Evolutionary conservation across 2,888 invertebrate genomes (phyloP), one percentile per base, ranked within the genome.

Genomic region (Geophilus truncorum): DNA sequence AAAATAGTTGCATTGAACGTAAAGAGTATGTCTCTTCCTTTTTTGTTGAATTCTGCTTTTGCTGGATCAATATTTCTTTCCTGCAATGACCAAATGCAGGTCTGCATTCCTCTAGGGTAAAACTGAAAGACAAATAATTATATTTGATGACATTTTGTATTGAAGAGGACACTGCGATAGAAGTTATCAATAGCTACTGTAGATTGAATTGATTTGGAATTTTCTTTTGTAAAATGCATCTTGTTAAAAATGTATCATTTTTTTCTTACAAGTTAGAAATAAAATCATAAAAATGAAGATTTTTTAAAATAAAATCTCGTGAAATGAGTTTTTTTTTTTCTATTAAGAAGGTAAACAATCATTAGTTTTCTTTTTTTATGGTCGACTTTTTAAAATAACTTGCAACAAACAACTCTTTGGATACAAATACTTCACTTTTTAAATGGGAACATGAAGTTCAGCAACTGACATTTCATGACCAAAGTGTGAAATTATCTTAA

Each of bases 71-170:
- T 70, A 70, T 70, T 70, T 70, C 28, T 28, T 70, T 23, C 70
- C 12, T 70, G 70, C 70, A 70, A 25, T 70, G 70, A 70, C 70
- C 70, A 70, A 70, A 70, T 70, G 70, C 28, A 70, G 28, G 70
- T 7, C 28, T 70, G 70, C 28, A 70, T 70, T 70, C 28, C 70
- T 70, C 70, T n/a, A 70, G 70, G 70, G 70, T 28, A 70, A 23
- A 70, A 70, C 70, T 70, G 28, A 70, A n/a, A 70, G 70, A 28
- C 70, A 70, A 70, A 70, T 70, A 70, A 70, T 70, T 70, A 28
- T 70, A 28, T 70, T 25, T 70, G 70, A 28, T 70, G 62, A 62
- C 25, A 62, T 62, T 62, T 62, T 62, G 9, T 62, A 62, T 15
- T 23, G 62, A 62, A 4, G 7, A 70, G 25, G 28, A 70, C 45